Base-by-base conservation (phyloP, 2,888 invertebrate genomes). In the Xylota segnis region DNA sequence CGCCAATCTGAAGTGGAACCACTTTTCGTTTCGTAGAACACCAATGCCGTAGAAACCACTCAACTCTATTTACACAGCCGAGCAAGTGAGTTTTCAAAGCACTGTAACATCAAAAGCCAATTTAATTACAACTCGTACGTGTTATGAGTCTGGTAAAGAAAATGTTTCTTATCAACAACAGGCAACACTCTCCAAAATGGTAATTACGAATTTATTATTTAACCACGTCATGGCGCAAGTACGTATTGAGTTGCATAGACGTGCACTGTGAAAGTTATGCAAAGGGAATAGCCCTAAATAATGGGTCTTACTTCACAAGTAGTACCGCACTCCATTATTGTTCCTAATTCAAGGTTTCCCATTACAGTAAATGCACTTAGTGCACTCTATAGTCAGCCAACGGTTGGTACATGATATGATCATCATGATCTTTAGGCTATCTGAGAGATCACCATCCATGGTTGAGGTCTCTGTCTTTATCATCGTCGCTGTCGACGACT, bases 391-490 rank as follows among this genome's bases (percentile, higher is more conserved):
- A 65, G 63, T 47, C 65, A 58, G 70, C 40, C 40, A 70, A 52
- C 75, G 75, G 66, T 75, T 75, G 70, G 81, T 84, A 75, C 75
- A 84, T 47, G 79, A 81, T 84, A 75, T 84, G 79, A 79, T 84
- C 81, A 81, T 75, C 79, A 84, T 84, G 81, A 84, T 84, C 84
- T 81, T 58, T 70, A 74, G 84, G 84, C 70, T 84, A 76, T 84
- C 79, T 72, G 65, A 7, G 29, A 65, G 75, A 84, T 84, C 81
- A 75, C 75, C 75, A 66, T 45, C 75, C 71, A 71, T 59, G 81
- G 84, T 81, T 81, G 75, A 71, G 81, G 84, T 81, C 81, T 74
- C 56, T 77, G 65, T 82, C 59, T 70, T 68, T 63, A 77, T 81
- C 65, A 32, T 75, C 65, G 37, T 68, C 43, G 58, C 65, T 34